phyloP scores from a whole-genome alignment of 2,113 vertebrate species.

The Eleginops maclovinus region DNA sequence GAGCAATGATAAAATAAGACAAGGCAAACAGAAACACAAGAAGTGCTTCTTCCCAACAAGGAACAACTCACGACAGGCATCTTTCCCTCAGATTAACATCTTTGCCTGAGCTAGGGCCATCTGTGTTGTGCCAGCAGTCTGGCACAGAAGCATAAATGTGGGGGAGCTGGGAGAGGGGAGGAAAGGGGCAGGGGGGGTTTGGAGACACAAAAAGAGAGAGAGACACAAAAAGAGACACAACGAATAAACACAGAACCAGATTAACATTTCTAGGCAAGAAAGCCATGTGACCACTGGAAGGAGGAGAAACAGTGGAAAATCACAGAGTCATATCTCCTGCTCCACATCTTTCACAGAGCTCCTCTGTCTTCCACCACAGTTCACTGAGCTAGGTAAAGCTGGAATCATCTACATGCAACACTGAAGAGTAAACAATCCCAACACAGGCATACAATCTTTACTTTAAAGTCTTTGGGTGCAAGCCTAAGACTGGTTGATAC shows the following conservation, averaged over 20 bases:
- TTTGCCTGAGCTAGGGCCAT: slow-evolving; percentile 65
- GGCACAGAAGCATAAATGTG: slow-evolving; percentile 54
- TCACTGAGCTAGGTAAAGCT: background rate
- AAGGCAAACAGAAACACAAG: slow-evolving; percentile 38
- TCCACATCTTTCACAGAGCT: background rate
- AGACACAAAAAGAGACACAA: slow-evolving; percentile 6
- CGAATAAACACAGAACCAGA: slow-evolving; percentile 58
- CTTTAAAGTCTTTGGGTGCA: background rate
- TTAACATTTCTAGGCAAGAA: slow-evolving; percentile 60
- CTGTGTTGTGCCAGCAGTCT: slow-evolving; percentile 70
- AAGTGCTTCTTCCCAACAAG: slow-evolving; percentile 42
- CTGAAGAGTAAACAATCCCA: slow-evolving; percentile 20
- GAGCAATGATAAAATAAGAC: slow-evolving; percentile 26
- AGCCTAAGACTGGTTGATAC: slow-evolving; percentile 15
- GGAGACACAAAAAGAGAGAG: slow-evolving; percentile 2
- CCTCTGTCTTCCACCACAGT: slow-evolving; percentile 16
- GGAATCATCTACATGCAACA: slow-evolving; percentile 4
- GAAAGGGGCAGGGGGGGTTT: slow-evolving; percentile 15
- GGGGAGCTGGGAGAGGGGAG: slow-evolving; percentile 52
- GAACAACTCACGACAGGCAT: slow-evolving; percentile 52
- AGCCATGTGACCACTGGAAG: slow-evolving; percentile 59
- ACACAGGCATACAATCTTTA: background rate
- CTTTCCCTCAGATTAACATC: slow-evolving; percentile 69
- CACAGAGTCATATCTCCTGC: slow-evolving; percentile 38
- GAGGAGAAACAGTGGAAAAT: slow-evolving; percentile 61